Evolutionary conservation across 2,797 vertebrate genomes (phyloP).

Genomic region (Percopsis omiscomaycus): DNA sequence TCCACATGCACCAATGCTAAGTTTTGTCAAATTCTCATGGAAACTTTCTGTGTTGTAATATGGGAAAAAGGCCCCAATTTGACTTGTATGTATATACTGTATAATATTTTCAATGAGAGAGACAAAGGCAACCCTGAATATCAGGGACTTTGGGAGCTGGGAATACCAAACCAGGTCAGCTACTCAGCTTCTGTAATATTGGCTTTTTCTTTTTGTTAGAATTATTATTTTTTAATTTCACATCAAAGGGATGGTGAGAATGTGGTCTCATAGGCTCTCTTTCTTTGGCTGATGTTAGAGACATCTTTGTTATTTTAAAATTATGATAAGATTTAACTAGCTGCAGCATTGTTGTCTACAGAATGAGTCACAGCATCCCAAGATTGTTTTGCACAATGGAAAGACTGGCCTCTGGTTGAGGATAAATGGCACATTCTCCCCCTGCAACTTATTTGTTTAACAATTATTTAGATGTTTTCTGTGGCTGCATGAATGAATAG

Average conservation of each 20-base stretch:
- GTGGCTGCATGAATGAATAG: constrained; percentile 32
- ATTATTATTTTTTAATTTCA: constrained; percentile 28
- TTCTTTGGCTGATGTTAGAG: constrained; percentile 22
- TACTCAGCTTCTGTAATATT: not conserved
- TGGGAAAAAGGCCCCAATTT: no score
- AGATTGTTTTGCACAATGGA: not conserved
- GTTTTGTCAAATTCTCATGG: no score
- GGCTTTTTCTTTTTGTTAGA: no score
- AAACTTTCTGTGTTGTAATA: no score
- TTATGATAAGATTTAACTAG: constrained; percentile 26
- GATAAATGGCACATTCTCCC: constrained; percentile 7
- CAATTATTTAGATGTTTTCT: constrained; percentile 50
- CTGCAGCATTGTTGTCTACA: not conserved
- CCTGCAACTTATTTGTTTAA: constrained; percentile 33
- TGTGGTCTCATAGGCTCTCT: constrained; percentile 18
- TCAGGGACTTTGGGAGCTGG: not conserved
- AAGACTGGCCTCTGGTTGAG: constrained; percentile 32
- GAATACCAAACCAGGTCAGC: constrained; percentile 20
- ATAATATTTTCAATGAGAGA: no score
- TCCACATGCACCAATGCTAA: no score
- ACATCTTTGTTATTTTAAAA: constrained; percentile 19
- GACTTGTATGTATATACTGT: no score
- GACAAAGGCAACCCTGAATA: no score
- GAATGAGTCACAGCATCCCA: not conserved
- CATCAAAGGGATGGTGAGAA: constrained; percentile 41